Base-by-base conservation (phyloP, 2,888 invertebrate species). In the Eucera pruinosa region DNA sequence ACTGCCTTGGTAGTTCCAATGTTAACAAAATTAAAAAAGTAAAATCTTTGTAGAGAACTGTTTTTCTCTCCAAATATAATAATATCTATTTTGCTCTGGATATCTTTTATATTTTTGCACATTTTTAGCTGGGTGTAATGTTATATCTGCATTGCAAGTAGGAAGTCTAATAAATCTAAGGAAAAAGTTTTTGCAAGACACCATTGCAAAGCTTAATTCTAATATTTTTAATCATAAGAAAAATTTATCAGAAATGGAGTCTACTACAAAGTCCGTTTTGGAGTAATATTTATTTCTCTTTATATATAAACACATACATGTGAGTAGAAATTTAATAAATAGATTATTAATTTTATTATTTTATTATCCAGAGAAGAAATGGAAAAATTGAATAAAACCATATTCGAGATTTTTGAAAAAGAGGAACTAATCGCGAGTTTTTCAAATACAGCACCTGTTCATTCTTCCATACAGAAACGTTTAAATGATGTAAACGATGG, bases 401-500 rank as follows among this genome's bases (percentile, higher is more conserved):
- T 86, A 66, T 54, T 75, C 6, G 80, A 88, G 48, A 62, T 89
- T 45, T 89, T 90, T 43, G 83, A 88, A 47, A 73, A 39, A 7
- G 85, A 84, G 69, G 79, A 86, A 48, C 66, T 71, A 18, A 39
- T 90, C 15, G 45, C 48, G 41, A 75, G 80, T 52, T 27, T 84
- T 45, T 69, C 73, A 4, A 36, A 68, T 20, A 36, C 62, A 25
- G 90, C 89, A 3, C 86, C 89, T n/a, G 88, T 86, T 71, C 75
- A 82, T 54, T 27, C 78, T 41, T 80, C 75, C 6, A 77, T 89
- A 33, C 87, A 86, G 65, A 87, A 87, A 55, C 79, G 81, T 55
- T 76, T 91, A n/a, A 30, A 54, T 4, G 83, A 90, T 73, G 48
- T 83, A 30, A 85, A 89, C 33, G 84, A 90, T 60, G 52, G 64